These are phyloP conservation scores for Rhynchonycteris naso DNA, from an alignment of 2,797 vertebrate genomes.

Conservation along the genomic window DNA sequence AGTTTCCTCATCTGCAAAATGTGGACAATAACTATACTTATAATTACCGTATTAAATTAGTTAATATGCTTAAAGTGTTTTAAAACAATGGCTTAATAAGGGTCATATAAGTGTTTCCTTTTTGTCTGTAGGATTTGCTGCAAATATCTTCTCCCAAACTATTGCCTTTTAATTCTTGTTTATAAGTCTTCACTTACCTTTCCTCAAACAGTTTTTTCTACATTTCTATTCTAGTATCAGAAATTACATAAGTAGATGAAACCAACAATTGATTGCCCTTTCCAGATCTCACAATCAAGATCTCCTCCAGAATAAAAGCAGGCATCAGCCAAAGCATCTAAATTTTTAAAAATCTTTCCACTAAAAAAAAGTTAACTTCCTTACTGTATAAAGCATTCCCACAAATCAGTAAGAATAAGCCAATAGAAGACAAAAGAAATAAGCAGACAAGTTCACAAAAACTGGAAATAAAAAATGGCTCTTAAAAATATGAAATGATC, in stretches of 20 bases:
- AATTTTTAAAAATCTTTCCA: slow-evolving; percentile 1
- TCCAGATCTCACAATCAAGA: slow-evolving; percentile 46
- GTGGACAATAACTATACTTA: not conserved
- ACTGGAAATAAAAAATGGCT: not conserved
- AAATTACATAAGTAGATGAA: slow-evolving; percentile 42
- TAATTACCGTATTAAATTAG: not conserved
- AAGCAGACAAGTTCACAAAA: not conserved
- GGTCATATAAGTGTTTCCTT: not conserved
- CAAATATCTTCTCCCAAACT: slow-evolving; percentile 29
- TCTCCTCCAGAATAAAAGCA: slow-evolving; percentile 32
- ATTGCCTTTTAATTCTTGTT: slow-evolving; percentile 40
- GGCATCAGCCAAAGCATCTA: not conserved
- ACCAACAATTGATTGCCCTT: slow-evolving; percentile 35
- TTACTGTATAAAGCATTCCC: not conserved
- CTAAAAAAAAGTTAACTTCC: not conserved
- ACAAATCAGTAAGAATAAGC: slow-evolving; percentile 13
- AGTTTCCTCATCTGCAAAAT: slow-evolving; percentile 28
- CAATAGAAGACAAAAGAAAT: not conserved
- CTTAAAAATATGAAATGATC: slow-evolving; percentile 40
- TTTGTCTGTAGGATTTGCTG: not conserved
- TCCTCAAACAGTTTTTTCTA: slow-evolving; percentile 49
- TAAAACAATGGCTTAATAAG: slow-evolving; percentile 1
- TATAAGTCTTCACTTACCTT: slow-evolving; percentile 25
- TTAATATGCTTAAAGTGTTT: not conserved
- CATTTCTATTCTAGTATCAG: slow-evolving; percentile 7